Evolutionary conservation across 2,797 vertebrate genomes (phyloP).

Genomic region (Pipistrellus pipistrellus): DNA sequence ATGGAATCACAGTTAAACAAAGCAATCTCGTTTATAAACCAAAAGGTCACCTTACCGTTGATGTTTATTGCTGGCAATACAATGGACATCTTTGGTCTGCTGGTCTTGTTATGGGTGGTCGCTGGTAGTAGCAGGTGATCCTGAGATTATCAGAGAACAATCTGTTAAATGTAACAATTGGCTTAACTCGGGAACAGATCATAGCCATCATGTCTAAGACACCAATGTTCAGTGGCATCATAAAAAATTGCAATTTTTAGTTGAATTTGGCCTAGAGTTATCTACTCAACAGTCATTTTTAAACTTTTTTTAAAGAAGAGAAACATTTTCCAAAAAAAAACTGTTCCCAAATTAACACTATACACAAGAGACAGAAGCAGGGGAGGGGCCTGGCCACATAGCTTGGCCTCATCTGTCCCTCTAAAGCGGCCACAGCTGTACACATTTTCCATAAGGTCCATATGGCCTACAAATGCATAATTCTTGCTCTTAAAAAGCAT

Average conservation of each 20-base stretch:
- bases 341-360: background rate
- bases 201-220: slow-evolving; percentile 39
- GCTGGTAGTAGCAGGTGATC: slow-evolving; percentile 98
- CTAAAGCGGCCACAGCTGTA: background rate
- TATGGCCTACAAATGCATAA: background rate
- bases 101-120: slow-evolving; percentile 97
- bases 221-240: background rate
- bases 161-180: slow-evolving; percentile 61
- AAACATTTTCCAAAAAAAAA: background rate
- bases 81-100: slow-evolving; percentile 97
- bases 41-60: slow-evolving; percentile 92
- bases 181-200: background rate
- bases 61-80: slow-evolving; percentile 97
- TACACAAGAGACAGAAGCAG: background rate
- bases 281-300: background rate
- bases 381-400: no score
- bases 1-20: background rate
- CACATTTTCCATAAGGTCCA: background rate
- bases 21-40: background rate
- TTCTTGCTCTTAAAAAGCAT: background rate
- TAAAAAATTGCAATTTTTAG: background rate
- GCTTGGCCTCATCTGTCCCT: background rate
- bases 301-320: background rate
- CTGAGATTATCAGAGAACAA: slow-evolving; percentile 89
- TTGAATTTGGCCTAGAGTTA: background rate